These are phyloP conservation scores for Nomada goodeniana DNA, from an alignment of 2,888 invertebrate genomes.

Conservation along the genomic window DNA sequence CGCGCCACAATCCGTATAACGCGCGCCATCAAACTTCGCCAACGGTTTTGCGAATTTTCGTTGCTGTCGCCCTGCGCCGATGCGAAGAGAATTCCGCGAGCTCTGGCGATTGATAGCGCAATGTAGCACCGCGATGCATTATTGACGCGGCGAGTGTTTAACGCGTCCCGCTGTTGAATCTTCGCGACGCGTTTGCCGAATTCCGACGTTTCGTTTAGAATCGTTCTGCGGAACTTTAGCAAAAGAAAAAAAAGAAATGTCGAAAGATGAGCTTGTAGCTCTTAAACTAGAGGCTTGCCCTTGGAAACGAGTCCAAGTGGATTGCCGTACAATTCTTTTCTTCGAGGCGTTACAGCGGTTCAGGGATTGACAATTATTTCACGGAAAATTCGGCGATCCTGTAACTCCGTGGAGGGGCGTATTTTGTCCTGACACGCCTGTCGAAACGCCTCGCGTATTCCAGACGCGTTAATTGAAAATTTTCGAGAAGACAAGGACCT, in stretches of 20 bases:
- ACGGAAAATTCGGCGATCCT: no score
- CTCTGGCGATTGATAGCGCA: conserved; percentile 19
- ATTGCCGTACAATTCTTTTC: no score
- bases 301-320: no score
- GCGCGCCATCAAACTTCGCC: conserved; percentile 48
- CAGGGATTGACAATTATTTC: no score
- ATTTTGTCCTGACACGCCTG: no score
- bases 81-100: conserved; percentile 12
- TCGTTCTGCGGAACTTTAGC: no score
- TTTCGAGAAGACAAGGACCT: neutral
- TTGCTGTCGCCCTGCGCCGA: neutral
- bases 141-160: neutral
- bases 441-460: neutral
- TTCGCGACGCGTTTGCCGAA: neutral
- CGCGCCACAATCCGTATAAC: conserved; percentile 38
- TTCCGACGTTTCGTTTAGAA: neutral
- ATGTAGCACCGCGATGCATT: conserved; percentile 18
- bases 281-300: no score
- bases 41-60: conserved; percentile 4
- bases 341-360: no score
- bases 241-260: no score
- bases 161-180: neutral
- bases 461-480: neutral
- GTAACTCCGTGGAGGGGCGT: no score
- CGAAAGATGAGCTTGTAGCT: no score